Evolutionary conservation across 1,140 invertebrate genomes (phyloP), one percentile per base, ranked within the genome.

Genomic region (Brevipalpus yothersi): DNA sequence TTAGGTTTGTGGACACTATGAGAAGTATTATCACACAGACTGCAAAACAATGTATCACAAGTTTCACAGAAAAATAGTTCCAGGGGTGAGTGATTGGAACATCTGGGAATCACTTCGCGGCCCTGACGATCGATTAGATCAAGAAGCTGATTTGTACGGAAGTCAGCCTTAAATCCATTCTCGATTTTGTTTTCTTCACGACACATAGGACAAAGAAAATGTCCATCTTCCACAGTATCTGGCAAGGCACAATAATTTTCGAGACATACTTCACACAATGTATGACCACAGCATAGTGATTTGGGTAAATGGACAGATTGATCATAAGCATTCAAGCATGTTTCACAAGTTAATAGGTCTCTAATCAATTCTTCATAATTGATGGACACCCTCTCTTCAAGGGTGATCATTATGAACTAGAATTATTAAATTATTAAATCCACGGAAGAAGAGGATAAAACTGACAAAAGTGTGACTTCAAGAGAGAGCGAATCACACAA

Each of bases 321-420:
- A 76, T 92, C 86, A 67, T 89, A 92, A 67, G 84, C 80, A 72
- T 85, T 88, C 63, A 95, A 77, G 74, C 90, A 94, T 56, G 89
- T 93, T 64, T 87, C 86, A 70, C 90, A 95, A 9, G 90, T 95
- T 66, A 95, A 79, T 73, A 94, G 94, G 71, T 84, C 90, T 72
- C 93, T 89, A 68, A 88, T 92, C 75, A 95, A 95, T n/a, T n/a
- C n/a, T n/a, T n/a, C n/a, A n/a, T n/a, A n/a, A n/a, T n/a, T n/a
- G n/a, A n/a, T n/a, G n/a, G n/a, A n/a, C n/a, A n/a, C n/a, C n/a
- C n/a, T n/a, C n/a, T n/a, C n/a, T n/a, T n/a, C n/a, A n/a, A n/a
- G n/a, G n/a, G n/a, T n/a, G n/a, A n/a, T n/a, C n/a, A n/a, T n/a
- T n/a, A n/a, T n/a, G n/a, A n/a, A n/a, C n/a, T n/a, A n/a, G n/a